phyloP scores from a whole-genome alignment of 1,140 invertebrate genomes.

The Phymorhynchus buccinoides region DNA sequence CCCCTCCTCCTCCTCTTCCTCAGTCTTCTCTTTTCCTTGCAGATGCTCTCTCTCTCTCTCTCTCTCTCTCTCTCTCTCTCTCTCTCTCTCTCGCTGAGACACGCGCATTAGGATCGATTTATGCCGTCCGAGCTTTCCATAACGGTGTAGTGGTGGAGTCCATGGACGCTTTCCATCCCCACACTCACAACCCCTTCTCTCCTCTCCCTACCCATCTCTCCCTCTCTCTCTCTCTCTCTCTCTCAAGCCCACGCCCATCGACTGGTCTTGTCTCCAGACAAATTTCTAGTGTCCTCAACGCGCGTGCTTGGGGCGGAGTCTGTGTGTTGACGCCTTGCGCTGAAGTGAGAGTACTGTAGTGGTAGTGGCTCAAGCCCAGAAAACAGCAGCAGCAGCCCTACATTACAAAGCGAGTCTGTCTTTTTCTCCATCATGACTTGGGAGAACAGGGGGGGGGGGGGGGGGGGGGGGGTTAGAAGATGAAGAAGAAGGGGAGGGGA shows the following conservation, averaged over 20 bases:
- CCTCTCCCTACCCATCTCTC: conserved; percentile 4
- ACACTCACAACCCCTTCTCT: no score
- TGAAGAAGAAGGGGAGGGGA: no score
- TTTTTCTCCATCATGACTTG: not conserved
- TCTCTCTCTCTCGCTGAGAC: not conserved
- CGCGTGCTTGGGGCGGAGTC: conserved; percentile 5
- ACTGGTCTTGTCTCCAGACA: conserved; percentile 15
- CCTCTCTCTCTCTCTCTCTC: not conserved
- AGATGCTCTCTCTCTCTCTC: conserved; percentile 26
- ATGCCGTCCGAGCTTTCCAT: no score
- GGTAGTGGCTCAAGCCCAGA: no score
- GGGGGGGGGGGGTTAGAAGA: no score
- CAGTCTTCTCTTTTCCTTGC: not conserved
- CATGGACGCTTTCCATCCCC: no score
- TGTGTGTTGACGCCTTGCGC: no score
- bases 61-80: not conserved
- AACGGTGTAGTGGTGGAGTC: no score
- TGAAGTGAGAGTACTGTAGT: no score
- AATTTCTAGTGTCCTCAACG: not conserved
- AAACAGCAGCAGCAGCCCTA: not conserved
- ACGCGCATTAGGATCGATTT: not conserved
- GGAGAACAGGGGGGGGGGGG: not conserved
- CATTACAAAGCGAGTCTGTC: not conserved
- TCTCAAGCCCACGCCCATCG: not conserved
- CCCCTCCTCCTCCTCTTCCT: not conserved